A percentile compares a stretch with the other conserved stretches of the same genome.
These are phyloP conservation scores for Rotaria magnacalcarata DNA, from an alignment of 2,888 invertebrate species.

Conservation along the genomic window DNA sequence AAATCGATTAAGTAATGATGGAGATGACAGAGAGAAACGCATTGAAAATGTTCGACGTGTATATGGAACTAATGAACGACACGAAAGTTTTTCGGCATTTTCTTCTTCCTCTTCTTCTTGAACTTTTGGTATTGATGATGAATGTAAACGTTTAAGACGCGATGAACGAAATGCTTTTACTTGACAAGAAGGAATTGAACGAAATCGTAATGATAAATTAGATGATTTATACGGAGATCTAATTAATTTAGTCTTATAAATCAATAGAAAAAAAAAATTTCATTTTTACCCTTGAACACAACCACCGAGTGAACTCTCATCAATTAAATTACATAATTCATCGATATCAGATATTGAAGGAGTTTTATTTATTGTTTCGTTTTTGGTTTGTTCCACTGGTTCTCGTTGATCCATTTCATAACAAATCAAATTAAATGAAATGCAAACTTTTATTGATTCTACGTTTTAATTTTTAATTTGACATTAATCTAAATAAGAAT, in stretches of 20 bases:
- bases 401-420: slow-evolving; percentile 28
- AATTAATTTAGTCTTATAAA: too few relatives aligned
- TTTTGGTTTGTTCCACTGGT: background rate
- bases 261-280: too few relatives aligned
- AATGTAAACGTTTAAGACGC: background rate
- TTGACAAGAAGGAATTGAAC: background rate
- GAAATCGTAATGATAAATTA: background rate
- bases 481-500: background rate
- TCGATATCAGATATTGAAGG: slow-evolving; percentile 25
- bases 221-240: background rate
- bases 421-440: background rate
- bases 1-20: slow-evolving; percentile 13
- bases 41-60: slow-evolving; percentile 29
- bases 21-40: slow-evolving; percentile 1
- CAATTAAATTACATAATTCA: slow-evolving; percentile 14
- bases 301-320: slow-evolving; percentile 14
- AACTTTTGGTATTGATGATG: background rate
- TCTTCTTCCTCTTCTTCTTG: background rate
- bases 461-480: background rate
- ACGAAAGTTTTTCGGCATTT: background rate
- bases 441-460: too few relatives aligned
- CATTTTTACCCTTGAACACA: background rate
- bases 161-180: slow-evolving; percentile 32
- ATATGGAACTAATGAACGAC: slow-evolving; percentile 3
- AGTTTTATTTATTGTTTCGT: background rate